Evolutionary conservation across 2,113 vertebrate genomes (phyloP).

Genomic region (Labeo catla): DNA sequence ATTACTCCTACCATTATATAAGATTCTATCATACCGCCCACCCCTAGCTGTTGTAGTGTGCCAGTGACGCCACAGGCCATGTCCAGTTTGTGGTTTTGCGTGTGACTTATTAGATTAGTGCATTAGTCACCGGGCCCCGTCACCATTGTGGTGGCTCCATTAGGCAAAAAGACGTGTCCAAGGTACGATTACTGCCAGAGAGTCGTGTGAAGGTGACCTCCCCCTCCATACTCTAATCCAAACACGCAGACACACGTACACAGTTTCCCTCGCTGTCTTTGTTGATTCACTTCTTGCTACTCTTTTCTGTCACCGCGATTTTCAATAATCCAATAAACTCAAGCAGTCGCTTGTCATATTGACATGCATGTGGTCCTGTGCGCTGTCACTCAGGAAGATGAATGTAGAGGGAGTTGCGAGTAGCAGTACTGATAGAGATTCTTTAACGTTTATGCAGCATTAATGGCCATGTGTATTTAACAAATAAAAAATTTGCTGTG

Average conservation of each 20-base stretch:
- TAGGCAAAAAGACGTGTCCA: constrained; percentile 26
- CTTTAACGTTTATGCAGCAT: constrained; percentile 27
- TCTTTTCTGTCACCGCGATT: constrained; percentile 17
- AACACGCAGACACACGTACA: constrained; percentile 5
- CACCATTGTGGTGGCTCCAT: constrained; percentile 14
- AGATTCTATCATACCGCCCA: not conserved
- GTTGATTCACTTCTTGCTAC: constrained; percentile 19
- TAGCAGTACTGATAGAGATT: constrained; percentile 9
- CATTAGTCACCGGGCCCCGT: constrained; percentile 1
- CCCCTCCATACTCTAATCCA: not conserved
- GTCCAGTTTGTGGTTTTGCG: constrained; percentile 7
- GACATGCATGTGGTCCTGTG: constrained; percentile 18
- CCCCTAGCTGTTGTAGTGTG: not conserved
- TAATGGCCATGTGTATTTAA: constrained; percentile 43
- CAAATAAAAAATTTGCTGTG: constrained; percentile 19
- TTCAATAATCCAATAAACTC: constrained; percentile 51
- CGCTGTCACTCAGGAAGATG: constrained; percentile 43
- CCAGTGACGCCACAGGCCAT: not conserved
- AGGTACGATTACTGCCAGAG: not conserved
- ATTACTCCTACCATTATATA: not conserved
- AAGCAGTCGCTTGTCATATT: constrained; percentile 22
- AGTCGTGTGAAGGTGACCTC: constrained; percentile 50
- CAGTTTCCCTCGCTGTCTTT: not conserved
- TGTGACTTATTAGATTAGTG: constrained; percentile 18
- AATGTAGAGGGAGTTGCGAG: constrained; percentile 27